Base-by-base conservation (phyloP, 2,113 vertebrate genomes). In the Psettodes erumei region DNA sequence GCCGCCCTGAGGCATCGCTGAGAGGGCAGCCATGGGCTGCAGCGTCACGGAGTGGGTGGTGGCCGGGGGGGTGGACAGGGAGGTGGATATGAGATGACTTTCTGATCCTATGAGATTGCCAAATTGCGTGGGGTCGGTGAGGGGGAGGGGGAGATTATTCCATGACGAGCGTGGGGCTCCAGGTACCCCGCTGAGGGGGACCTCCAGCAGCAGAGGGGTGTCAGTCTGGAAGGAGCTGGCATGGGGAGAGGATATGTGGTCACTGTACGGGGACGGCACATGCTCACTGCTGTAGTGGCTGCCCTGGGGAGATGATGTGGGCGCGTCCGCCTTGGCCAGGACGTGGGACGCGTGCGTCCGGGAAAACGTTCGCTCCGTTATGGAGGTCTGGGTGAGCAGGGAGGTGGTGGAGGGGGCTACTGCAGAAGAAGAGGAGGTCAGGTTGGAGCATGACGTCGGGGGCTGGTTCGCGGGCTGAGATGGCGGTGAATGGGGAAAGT, bases 281-380 rank as follows among this genome's bases (percentile, higher is more conserved):
- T 96, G 97, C 94, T 99, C 97, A 27, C 96, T 96, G 92, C 96
- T 95, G 84, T 97, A 99, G 95, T 96, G 97, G 94, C 96, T 96
- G 95, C 96, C 95, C 66, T 95, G 96, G 71, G 97, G 96, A 69
- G 97, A 96, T 71, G 96, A 95, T 75, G 95, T 94, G 82, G 96
- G 90, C 61, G 93, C 94, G 32, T 98, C 96, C 68, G 96, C 93
- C 93, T 98, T 98, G 91, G 95, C 94, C 92, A 98, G 94, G 82
- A 96, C 93, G 84, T 95, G 95, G 90, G 95, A 94, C 79, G 95
- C 79, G 83, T 94, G 94, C 78, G 95, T 94, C 93, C 95, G 96
- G 58, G 96, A 91, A 93, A 98, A 98, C 93, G 95, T 94, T 91
- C 95, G 96, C 93, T 97, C 97, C 59, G 96, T 89, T 84, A 97